Base-by-base conservation (phyloP, 2,797 vertebrate species). In the Gouania willdenowi region DNA sequence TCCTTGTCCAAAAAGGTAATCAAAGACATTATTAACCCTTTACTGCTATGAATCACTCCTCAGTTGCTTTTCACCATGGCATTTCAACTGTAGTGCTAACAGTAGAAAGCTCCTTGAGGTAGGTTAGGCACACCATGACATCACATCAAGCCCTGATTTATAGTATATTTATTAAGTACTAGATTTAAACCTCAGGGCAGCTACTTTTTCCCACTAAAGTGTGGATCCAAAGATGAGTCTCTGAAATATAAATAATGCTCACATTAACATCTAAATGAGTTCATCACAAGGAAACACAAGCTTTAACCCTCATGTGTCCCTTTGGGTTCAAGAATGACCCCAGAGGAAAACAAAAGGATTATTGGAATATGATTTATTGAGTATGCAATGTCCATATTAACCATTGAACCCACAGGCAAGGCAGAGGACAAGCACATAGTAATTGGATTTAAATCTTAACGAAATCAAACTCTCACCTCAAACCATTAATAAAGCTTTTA, bases 1-100 rank as follows among this genome's bases (percentile, higher is more conserved):
- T 77, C 75, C 48, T 64, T 42, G 66, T 73, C 56, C 48, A 61
- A 66, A 69, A 64, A 67, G 55, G 66, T 77, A 74, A 79, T 74
- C 64, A 79, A 63, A 70, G 61, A 55, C 57, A 49, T 36, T 14
- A 46, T 56, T 55, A 64, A 55, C 53, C 28, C 49, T 45, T 36
- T 3, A 45, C 35, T 39, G 34, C 25, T 46, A 26, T 39, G 51
- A 60, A 52, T 28, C 14, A 7, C 49, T 42, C 40, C 36, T 56
- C 42, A 33, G 23, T 16, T 24, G 42, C 48, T 55, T 42, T 57
- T 46, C 67, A 55, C 57, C 21, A 37, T 23, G 32, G 4, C 3
- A 30, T 30, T 17, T 38, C 21, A 41, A 1, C 30, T 35, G 34
- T 21, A 19, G 10, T 26, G 12, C 29, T 29, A 21, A 32, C 33